phyloP scores from a whole-genome alignment of 2,797 vertebrate species.

The Morelia viridis region DNA sequence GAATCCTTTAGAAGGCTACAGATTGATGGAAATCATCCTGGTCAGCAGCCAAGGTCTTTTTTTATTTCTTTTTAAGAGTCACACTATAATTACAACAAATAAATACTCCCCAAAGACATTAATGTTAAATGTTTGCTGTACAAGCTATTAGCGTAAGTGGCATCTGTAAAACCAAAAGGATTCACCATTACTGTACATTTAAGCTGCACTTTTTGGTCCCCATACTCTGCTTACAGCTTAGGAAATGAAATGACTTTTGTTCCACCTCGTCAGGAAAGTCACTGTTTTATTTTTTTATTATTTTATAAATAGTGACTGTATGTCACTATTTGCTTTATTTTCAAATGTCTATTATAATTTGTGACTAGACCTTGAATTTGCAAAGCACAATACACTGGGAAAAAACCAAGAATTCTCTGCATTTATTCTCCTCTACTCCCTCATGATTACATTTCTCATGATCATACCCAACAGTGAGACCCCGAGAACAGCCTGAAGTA shows the following conservation, averaged over 20 bases:
- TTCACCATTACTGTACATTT: neutral
- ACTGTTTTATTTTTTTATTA: conserved; percentile 3
- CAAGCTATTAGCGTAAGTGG: conserved; percentile 19
- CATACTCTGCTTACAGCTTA: neutral
- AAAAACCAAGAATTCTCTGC: neutral
- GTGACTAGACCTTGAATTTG: neutral
- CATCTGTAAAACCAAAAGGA: neutral
- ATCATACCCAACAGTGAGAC: conserved; percentile 16
- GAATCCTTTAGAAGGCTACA: neutral
- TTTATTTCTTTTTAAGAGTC: neutral
- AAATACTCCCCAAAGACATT: conserved; percentile 6
- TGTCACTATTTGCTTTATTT: neutral
- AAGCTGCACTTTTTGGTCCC: neutral
- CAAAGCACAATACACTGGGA: neutral
- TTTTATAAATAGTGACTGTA: neutral
- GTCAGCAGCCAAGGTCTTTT: neutral
- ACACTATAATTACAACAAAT: conserved; percentile 13
- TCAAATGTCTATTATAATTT: neutral
- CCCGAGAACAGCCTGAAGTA: conserved; percentile 34
- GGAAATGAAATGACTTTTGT: neutral
- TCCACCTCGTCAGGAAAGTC: neutral
- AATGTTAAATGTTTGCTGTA: neutral
- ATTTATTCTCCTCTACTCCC: neutral
- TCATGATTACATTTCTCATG: conserved; percentile 12
- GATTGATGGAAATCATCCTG: neutral